Evolutionary conservation across 2,797 vertebrate genomes (phyloP), one percentile per base, ranked within the genome.

Genomic region (Etheostoma nigrum): DNA sequence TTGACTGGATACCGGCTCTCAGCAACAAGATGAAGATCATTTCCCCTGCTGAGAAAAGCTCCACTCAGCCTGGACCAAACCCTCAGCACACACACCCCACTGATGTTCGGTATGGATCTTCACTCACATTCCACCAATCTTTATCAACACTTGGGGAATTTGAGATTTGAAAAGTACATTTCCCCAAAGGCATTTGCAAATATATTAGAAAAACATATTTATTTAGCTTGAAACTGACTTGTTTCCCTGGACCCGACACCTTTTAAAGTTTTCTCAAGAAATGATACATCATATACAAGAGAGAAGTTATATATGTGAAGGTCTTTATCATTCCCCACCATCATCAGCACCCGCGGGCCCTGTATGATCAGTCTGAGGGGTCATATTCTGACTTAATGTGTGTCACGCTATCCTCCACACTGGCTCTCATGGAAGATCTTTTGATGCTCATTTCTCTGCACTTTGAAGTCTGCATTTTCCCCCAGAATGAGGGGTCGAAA

Each of bases 331-430:
- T 65, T 67, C 42, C 11, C 44, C 49, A 12, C 47, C 53, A 44
- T 30, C 70, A 68, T 49, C 61, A 75, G 69, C 83, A 68, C 55
- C 79, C 74, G 63, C 63, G 61, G 74, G 48, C 76, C 71, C 58
- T 16, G 36, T 25, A 47, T 25, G 59, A 71, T 67, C 70, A 80
- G 76, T 76, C 78, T 57, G 75, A 66, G 74, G 76, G 90, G 89
- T 93, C 90, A 91, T 52, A 82, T 81, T 88, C 79, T 83, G 88
- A 91, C 81, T 91, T 86, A 89, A 92, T 88, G 71, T 86, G 82
- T 76, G 83, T 88, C 86, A 84, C 25, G 13, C 85, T 76, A 76
- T 89, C 83, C 80, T 80, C 81, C 79, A 72, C 51, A 48, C 52
- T 36, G 54, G 48, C 72, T 83, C 79, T 82, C 54, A 52, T 78